These are phyloP conservation scores for Epinephelus moara DNA, from an alignment of 2,113 vertebrate species.

Conservation along the genomic window DNA sequence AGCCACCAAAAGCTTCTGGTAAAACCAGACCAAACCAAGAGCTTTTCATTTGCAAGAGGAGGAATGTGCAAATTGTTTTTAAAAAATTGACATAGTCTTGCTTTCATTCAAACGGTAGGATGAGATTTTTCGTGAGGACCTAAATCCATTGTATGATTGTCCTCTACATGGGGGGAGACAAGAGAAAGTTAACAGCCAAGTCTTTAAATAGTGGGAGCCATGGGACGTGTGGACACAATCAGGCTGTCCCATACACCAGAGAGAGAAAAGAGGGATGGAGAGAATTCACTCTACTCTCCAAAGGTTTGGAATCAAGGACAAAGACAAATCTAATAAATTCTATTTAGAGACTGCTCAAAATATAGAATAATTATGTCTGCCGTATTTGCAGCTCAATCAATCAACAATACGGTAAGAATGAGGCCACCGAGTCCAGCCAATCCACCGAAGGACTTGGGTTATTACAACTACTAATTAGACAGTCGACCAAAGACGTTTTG, in stretches of 20 bases:
- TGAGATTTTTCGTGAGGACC: constrained; percentile 32
- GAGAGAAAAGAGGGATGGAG: constrained; percentile 66
- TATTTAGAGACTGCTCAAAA: constrained; percentile 83
- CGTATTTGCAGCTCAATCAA: constrained; percentile 83
- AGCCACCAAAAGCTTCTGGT: no score
- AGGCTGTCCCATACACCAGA: constrained; percentile 82
- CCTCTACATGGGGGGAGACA: constrained; percentile 73
- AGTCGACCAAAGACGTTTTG: constrained; percentile 44
- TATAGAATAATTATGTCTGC: constrained; percentile 84
- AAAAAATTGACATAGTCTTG: background rate
- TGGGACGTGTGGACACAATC: constrained; percentile 83
- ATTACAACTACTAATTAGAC: constrained; percentile 80
- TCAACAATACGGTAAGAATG: constrained; percentile 81
- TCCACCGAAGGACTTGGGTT: constrained; percentile 76
- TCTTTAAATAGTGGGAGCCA: constrained; percentile 82
- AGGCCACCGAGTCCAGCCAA: constrained; percentile 77
- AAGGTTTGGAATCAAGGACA: constrained; percentile 84
- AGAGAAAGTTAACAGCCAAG: constrained; percentile 75
- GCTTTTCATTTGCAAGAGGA: constrained; percentile 11
- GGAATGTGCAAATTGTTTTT: background rate
- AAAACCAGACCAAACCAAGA: background rate
- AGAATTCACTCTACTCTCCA: constrained; percentile 76
- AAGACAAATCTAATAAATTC: constrained; percentile 84
- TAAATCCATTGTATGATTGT: constrained; percentile 51
- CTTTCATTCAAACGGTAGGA: background rate